Evolutionary conservation across 2,113 vertebrate species (phyloP).

Genomic region (Lamprologus callipterus): DNA sequence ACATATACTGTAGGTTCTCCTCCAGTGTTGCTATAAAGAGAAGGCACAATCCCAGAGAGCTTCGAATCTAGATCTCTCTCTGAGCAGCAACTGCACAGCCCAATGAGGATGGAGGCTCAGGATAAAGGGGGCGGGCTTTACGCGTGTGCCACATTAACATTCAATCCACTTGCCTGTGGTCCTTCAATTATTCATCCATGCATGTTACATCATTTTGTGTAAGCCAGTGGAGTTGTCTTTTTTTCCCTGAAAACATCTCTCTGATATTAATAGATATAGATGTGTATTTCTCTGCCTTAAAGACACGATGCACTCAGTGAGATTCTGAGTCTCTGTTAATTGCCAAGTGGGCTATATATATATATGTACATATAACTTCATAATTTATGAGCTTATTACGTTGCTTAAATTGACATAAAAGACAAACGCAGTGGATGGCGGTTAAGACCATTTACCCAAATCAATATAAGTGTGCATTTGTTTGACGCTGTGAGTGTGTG

Average conservation of each 20-base stretch:
- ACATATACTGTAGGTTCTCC: slow-evolving; percentile 27
- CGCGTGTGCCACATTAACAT: slow-evolving; percentile 49
- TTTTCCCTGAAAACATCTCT: slow-evolving; percentile 14
- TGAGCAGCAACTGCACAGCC: not conserved
- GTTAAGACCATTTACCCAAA: slow-evolving; percentile 19
- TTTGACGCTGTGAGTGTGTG: not conserved
- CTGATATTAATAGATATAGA: slow-evolving; percentile 47
- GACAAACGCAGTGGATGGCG: not conserved
- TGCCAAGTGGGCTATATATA: slow-evolving; percentile 8
- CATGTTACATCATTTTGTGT: slow-evolving; percentile 53
- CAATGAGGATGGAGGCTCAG: slow-evolving; percentile 21
- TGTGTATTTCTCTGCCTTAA: slow-evolving; percentile 1
- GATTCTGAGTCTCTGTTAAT: slow-evolving; percentile 17
- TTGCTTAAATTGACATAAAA: slow-evolving; percentile 28
- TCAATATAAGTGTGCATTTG: slow-evolving; percentile 31
- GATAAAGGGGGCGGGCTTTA: slow-evolving; percentile 18
- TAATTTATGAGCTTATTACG: slow-evolving; percentile 41
- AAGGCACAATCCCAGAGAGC: slow-evolving; percentile 37
- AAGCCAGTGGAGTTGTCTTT: slow-evolving; percentile 25
- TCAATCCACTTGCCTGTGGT: slow-evolving; percentile 56
- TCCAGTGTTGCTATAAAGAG: slow-evolving; percentile 52
- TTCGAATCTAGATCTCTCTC: slow-evolving; percentile 34
- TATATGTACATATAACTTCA: not conserved
- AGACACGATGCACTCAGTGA: slow-evolving; percentile 5
- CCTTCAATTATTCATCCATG: slow-evolving; percentile 64